These are phyloP conservation scores for Amphipoea oculea DNA, from an alignment of 2,888 invertebrate species.

Conservation along the genomic window DNA sequence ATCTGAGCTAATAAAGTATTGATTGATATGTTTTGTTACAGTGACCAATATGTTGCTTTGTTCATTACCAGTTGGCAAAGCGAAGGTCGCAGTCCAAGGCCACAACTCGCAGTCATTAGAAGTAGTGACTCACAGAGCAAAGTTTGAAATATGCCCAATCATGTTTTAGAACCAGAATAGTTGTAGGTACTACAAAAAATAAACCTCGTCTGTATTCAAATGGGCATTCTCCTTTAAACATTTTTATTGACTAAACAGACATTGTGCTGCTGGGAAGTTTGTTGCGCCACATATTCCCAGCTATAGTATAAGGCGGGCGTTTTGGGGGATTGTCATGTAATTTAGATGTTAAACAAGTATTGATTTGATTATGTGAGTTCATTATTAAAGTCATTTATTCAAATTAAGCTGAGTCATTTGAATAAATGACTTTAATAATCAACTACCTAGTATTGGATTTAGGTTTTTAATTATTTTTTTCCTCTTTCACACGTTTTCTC, in stretches of 20 bases:
- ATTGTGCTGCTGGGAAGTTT: neutral
- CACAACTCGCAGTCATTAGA: conserved; percentile 19
- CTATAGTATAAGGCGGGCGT: too few relatives aligned
- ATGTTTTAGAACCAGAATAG: conserved; percentile 14
- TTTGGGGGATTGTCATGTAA: too few relatives aligned
- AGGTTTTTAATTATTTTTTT: neutral
- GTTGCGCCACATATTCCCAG: too few relatives aligned
- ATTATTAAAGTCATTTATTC: too few relatives aligned
- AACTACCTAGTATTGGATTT: too few relatives aligned
- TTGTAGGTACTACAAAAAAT: neutral
- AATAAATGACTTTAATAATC: neutral
- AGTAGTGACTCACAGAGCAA: conserved; percentile 43
- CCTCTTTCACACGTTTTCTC: neutral
- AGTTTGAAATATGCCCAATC: conserved; percentile 21
- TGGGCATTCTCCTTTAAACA: neutral
- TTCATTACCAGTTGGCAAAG: neutral
- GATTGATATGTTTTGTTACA: neutral
- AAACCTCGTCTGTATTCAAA: neutral
- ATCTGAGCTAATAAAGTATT: neutral
- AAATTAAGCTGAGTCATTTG: too few relatives aligned
- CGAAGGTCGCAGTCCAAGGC: conserved; percentile 47
- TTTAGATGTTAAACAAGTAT: neutral
- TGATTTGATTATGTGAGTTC: neutral
- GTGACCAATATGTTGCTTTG: conserved; percentile 28
- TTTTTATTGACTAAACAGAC: neutral